Evolutionary conservation across 2,113 vertebrate genomes (phyloP).

Genomic region (Carollia perspicillata): DNA sequence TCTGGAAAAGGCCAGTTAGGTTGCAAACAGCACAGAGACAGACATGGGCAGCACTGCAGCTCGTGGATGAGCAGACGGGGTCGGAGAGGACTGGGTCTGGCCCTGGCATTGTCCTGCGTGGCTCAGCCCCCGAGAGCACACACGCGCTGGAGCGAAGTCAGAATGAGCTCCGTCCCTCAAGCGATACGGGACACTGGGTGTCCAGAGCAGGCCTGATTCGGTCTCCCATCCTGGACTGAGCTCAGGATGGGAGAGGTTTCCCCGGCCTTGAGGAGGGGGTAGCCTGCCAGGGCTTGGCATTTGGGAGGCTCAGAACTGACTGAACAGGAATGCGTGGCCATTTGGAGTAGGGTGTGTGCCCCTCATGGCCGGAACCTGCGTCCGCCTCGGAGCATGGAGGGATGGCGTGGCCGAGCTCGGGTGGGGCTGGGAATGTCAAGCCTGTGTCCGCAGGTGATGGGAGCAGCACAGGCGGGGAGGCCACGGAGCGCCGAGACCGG

Average conservation of each 20-base stretch:
- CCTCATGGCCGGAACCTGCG: not conserved
- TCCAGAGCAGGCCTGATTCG: not conserved
- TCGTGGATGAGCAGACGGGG: not conserved
- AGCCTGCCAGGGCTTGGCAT: not conserved
- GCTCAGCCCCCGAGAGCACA: not conserved
- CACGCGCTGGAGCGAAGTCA: too few relatives aligned
- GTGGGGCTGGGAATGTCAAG: not conserved
- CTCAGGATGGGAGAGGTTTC: not conserved
- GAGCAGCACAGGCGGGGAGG: not conserved
- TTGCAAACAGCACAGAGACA: not conserved
- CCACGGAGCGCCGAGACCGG: not conserved
- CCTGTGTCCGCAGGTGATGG: too few relatives aligned
- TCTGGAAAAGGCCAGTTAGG: not conserved
- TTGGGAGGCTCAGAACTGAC: not conserved
- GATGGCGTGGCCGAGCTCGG: rapidly evolving
- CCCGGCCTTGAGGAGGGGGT: not conserved
- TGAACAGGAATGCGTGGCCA: too few relatives aligned
- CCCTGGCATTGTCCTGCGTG: not conserved
- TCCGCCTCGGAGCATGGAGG: not conserved
- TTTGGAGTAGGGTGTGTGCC: not conserved
- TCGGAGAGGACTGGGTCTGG: not conserved
- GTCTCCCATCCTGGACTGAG: not conserved
- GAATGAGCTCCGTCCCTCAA: too few relatives aligned
- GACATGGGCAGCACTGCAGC: rapidly evolving
- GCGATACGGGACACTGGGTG: not conserved